Evolutionary conservation across 2,888 invertebrate genomes (phyloP).

Genomic region (Glyphotaelius pellucidus): DNA sequence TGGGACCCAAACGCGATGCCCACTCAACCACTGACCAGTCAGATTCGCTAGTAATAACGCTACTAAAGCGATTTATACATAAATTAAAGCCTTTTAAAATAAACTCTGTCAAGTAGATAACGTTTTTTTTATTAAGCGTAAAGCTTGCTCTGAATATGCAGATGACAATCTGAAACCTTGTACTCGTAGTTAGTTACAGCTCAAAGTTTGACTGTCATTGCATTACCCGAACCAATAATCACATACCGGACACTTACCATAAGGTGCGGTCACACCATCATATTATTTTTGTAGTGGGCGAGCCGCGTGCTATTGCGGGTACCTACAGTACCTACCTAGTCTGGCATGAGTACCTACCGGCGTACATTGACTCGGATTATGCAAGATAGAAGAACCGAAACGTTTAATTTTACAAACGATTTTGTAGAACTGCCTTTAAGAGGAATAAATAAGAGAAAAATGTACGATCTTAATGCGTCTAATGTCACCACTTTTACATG

Average conservation of each 20-base stretch:
- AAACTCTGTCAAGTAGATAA: neutral
- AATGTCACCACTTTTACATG: too few species aligned
- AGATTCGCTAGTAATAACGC: too few species aligned
- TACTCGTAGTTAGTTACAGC: neutral
- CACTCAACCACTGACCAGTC: too few species aligned
- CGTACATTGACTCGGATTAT: neutral
- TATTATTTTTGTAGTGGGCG: slow-evolving; percentile 56
- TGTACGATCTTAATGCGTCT: too few species aligned
- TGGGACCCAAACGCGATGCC: too few species aligned
- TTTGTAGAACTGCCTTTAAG: too few species aligned
- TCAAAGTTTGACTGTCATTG: slow-evolving; percentile 32
- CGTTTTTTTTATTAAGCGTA: neutral
- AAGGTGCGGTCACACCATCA: slow-evolving; percentile 54
- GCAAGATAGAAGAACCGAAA: too few species aligned
- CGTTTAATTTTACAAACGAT: too few species aligned
- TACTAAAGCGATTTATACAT: too few species aligned
- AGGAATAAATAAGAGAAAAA: too few species aligned
- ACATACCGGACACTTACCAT: slow-evolving; percentile 45
- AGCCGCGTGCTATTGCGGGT: slow-evolving; percentile 47
- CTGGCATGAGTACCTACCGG: neutral
- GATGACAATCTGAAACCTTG: neutral
- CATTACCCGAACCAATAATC: slow-evolving; percentile 43
- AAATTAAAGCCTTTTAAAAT: neutral
- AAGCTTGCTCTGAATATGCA: neutral
- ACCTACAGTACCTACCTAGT: neutral